phyloP scores from a whole-genome alignment of 2,797 vertebrate species.

The Hydrophis major region DNA sequence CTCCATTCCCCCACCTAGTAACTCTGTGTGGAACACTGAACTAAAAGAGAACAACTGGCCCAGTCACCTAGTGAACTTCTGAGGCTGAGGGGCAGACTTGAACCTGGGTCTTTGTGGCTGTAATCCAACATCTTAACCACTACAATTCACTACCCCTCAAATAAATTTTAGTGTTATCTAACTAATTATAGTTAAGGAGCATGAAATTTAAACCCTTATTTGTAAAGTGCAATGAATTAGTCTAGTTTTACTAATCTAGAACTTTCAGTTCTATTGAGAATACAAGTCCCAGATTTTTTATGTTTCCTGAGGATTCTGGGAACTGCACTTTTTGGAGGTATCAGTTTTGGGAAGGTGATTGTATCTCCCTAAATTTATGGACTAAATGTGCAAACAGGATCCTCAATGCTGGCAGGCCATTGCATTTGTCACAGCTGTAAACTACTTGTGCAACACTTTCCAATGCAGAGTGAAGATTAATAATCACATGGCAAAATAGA shows the following conservation, averaged over 20 bases:
- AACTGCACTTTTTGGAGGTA: not conserved
- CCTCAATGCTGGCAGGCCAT: not conserved
- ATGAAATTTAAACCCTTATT: not conserved
- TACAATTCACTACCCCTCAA: not conserved
- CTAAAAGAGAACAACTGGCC: not conserved
- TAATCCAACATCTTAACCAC: not conserved
- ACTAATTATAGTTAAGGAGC: not conserved
- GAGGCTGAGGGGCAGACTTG: not conserved
- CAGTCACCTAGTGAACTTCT: not conserved
- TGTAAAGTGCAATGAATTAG: not conserved
- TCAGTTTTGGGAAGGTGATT: not conserved
- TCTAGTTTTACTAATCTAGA: not conserved
- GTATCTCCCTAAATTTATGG: not conserved
- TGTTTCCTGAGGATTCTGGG: not conserved
- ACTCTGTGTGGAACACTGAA: not conserved
- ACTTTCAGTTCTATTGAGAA: not conserved
- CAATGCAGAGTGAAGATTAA: not conserved
- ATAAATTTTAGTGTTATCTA: not conserved
- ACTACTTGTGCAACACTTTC: not conserved
- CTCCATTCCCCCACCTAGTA: not conserved
- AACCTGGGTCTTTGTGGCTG: not conserved
- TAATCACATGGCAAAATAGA: not conserved
- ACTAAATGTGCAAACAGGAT: not conserved
- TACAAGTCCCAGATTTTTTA: not conserved
- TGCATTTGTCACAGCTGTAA: not conserved